Conservation (phyloP, 1,140 invertebrate genomes). For the Saccostrea cuccullata region DNA sequence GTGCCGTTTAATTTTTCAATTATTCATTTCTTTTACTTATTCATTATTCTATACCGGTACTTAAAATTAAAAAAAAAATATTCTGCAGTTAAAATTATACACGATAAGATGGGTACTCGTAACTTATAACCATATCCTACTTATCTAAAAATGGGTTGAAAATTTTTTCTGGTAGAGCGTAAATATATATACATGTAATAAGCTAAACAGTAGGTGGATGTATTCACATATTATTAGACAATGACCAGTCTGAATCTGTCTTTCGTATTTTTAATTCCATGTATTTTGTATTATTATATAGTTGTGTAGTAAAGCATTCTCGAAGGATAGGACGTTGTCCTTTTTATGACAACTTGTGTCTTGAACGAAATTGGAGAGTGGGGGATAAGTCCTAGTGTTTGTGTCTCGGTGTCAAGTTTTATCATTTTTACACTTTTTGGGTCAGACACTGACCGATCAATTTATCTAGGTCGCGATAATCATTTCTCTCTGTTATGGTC, state of each 20-base stretch:
- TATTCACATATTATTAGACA: background rate
- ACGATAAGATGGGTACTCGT: background rate
- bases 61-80: background rate
- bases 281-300: slow-evolving; percentile 2
- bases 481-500: background rate
- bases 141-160: slow-evolving; percentile 1
- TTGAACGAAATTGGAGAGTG: background rate
- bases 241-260: slow-evolving; percentile 19
- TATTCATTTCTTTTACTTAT: background rate
- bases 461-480: slow-evolving; percentile 35
- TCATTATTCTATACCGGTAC: background rate
- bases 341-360: slow-evolving; percentile 24
- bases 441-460: slow-evolving; percentile 5
- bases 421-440: background rate
- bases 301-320: slow-evolving; percentile 4
- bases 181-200: background rate
- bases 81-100: background rate
- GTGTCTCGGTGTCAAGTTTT: background rate
- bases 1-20: background rate
- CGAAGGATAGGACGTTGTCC: background rate
- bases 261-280: slow-evolving; percentile 18
- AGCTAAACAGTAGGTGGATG: background rate
- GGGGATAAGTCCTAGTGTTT: background rate
- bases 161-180: background rate
- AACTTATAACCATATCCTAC: background rate